These are phyloP conservation scores for Habroteleia sp. DNA, from an alignment of 2,888 invertebrate genomes.

Conservation along the genomic window DNA sequence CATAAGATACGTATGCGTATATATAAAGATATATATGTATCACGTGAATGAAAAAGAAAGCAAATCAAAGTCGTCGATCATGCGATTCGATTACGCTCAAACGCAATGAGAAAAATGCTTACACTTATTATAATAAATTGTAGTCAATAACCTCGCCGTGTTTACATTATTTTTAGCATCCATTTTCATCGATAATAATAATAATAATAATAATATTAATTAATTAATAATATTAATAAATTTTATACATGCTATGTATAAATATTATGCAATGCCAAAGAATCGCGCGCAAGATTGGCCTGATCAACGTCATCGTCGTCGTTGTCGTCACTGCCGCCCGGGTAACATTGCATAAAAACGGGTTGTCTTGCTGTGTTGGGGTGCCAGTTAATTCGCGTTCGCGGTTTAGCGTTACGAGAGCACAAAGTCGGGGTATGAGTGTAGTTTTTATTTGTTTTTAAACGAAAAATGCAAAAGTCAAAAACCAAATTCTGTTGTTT, in stretches of 20 bases:
- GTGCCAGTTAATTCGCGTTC: conserved; percentile 40
- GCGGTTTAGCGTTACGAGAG: conserved; percentile 45
- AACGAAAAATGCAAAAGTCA: conserved; percentile 34
- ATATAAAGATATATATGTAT: no score
- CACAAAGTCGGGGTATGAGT: conserved; percentile 47
- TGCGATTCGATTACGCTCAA: conserved; percentile 30
- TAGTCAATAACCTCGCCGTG: conserved; percentile 73
- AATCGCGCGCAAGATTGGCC: conserved; percentile 24
- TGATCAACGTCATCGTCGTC: conserved; percentile 9
- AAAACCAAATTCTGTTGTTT: conserved; percentile 17
- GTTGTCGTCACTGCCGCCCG: no score
- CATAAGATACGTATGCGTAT: no score
- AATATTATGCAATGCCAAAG: conserved; percentile 79
- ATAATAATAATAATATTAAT: conserved; percentile 65
- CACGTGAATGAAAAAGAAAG: conserved; percentile 14
- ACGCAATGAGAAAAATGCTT: conserved; percentile 60
- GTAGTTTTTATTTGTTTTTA: not conserved
- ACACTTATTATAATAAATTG: conserved; percentile 42
- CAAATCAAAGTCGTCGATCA: conserved; percentile 30
- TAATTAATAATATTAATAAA: conserved; percentile 76
- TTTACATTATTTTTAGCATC: conserved; percentile 74
- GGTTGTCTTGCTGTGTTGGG: conserved; percentile 34
- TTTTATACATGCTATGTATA: conserved; percentile 81
- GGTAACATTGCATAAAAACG: conserved; percentile 54
- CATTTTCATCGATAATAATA: conserved; percentile 42